These are phyloP conservation scores for Pipistrellus kuhlii DNA, from an alignment of 2,797 vertebrate species.

Conservation along the genomic window DNA sequence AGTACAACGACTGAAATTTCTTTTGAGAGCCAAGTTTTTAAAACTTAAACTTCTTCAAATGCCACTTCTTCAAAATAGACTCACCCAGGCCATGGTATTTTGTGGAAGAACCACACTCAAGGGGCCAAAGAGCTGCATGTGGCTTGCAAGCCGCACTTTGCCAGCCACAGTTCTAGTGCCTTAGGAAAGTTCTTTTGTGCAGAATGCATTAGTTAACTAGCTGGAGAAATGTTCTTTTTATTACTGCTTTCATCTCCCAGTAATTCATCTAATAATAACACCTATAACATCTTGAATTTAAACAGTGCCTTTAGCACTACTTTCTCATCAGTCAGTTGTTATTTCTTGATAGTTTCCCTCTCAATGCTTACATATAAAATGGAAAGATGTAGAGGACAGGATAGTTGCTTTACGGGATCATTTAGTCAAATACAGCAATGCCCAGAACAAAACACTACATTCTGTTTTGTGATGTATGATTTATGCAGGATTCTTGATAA, in stretches of 20 bases:
- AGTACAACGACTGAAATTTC: too few relatives aligned
- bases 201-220: background rate
- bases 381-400: background rate
- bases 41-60: too few relatives aligned
- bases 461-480: conserved; percentile 27
- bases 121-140: too few relatives aligned
- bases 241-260: conserved; percentile 47
- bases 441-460: conserved; percentile 54
- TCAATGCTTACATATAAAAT: conserved; percentile 26
- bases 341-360: conserved; percentile 36
- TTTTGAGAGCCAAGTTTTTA: too few relatives aligned
- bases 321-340: conserved; percentile 40
- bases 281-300: conserved; percentile 57
- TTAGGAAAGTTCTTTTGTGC: background rate
- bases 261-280: conserved; percentile 56
- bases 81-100: too few relatives aligned
- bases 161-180: background rate
- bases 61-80: too few relatives aligned
- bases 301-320: conserved; percentile 32
- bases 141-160: too few relatives aligned
- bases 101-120: too few relatives aligned
- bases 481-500: background rate
- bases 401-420: conserved; percentile 25
- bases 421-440: conserved; percentile 19
- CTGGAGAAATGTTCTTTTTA: conserved; percentile 59